These are phyloP conservation scores for Mustela lutreola DNA, from an alignment of 2,113 vertebrate genomes.

Conservation along the genomic window DNA sequence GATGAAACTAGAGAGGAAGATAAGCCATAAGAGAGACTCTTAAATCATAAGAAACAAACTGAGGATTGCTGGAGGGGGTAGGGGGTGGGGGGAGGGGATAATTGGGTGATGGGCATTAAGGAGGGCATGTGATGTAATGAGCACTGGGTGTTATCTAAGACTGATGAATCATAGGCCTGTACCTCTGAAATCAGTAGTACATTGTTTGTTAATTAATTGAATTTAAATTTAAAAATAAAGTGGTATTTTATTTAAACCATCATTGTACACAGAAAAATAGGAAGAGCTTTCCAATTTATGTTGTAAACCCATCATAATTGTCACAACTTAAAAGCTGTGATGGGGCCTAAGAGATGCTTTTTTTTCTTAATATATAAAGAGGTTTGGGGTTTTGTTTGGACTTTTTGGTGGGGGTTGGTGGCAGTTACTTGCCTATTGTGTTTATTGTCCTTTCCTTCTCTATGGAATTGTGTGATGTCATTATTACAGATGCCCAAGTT, in stretches of 20 bases:
- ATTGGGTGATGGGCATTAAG: too few species aligned
- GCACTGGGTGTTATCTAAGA: too few species aligned
- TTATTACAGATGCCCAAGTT: conserved; percentile 85
- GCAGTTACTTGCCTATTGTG: not conserved
- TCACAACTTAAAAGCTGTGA: conserved; percentile 26
- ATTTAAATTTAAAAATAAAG: not conserved
- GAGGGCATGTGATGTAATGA: too few species aligned
- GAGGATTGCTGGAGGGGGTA: too few species aligned
- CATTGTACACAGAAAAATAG: not conserved
- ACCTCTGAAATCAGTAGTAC: too few species aligned
- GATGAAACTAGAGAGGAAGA: too few species aligned
- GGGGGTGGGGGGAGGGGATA: too few species aligned
- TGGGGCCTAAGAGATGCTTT: not conserved
- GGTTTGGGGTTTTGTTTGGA: not conserved
- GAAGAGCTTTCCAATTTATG: conserved; percentile 22
- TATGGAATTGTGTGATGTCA: conserved; percentile 88
- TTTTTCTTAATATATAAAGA: not conserved
- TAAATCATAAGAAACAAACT: too few species aligned
- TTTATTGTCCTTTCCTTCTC: conserved; percentile 34
- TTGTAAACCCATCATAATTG: not conserved
- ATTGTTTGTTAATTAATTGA: not conserved
- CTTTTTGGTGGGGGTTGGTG: not conserved
- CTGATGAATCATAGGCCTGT: too few species aligned
- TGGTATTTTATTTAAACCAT: not conserved
- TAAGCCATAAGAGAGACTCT: too few species aligned